Conservation (phyloP, 2,888 invertebrate genomes). For the Eupithecia inturbata region DNA sequence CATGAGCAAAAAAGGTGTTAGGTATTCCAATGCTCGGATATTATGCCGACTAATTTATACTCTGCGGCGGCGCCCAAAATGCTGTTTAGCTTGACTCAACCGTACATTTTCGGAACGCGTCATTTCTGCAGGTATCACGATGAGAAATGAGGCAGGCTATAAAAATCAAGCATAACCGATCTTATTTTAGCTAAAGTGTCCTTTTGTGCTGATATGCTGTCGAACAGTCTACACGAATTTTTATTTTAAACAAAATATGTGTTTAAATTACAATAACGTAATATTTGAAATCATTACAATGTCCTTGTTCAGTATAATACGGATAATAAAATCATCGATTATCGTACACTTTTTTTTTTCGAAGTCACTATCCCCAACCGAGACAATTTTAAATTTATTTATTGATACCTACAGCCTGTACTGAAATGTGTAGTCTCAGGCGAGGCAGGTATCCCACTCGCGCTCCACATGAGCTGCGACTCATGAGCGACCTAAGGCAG, state of each 20-base stretch:
- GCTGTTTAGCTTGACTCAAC: conserved; percentile 61
- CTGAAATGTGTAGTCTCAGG: conserved; percentile 33
- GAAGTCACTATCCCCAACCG: conserved; percentile 39
- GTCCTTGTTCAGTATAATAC: conserved; percentile 52
- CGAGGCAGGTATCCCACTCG: conserved; percentile 33
- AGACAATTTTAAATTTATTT: conserved; percentile 40
- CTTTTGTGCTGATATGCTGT: conserved; percentile 55
- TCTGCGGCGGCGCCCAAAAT: conserved; percentile 55
- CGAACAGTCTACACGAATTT: conserved; percentile 54
- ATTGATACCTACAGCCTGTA: conserved; percentile 36
- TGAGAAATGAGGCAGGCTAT: conserved; percentile 57
- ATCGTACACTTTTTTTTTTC: conserved; percentile 41
- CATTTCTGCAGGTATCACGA: conserved; percentile 62
- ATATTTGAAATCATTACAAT: conserved; percentile 53
- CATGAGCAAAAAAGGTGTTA: conserved; percentile 60
- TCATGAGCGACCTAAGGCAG: conserved; percentile 41
- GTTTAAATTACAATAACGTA: conserved; percentile 56
- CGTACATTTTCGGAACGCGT: conserved; percentile 59
- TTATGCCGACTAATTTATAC: conserved; percentile 67
- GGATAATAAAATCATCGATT: conserved; percentile 51
- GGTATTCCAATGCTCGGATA: conserved; percentile 54
- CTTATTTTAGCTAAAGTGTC: conserved; percentile 58
- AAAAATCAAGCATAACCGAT: conserved; percentile 60
- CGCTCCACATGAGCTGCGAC: not conserved
- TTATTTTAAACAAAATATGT: conserved; percentile 51